Evolutionary conservation across 1,140 invertebrate species (phyloP), one percentile per base, ranked within the genome.

Genomic region (Uloborus diversus): DNA sequence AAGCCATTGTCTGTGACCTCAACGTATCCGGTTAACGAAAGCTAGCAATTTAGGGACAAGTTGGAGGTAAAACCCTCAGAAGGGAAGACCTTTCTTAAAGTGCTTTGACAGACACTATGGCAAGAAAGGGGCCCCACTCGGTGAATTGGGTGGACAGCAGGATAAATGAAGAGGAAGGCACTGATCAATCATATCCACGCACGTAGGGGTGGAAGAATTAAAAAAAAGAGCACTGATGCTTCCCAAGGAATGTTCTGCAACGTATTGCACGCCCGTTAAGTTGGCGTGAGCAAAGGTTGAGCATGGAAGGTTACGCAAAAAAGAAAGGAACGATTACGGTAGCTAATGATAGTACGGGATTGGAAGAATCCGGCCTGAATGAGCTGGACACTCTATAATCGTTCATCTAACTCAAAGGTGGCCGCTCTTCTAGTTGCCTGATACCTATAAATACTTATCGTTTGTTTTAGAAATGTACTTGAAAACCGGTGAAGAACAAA

Each of bases 151-250:
- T 78, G 73, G 73, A 78, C 73, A 78, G 73, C 27, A 65, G 61
- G 73, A 78, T 66, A 78, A 78, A 78, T 78, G 73, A 56, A 78
- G 73, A 78, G 73, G 73, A 61, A 9, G 30, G 42, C 28, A 47
- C 59, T 66, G 49, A 78, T 78, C 73, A 78, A 78, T 78, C 73
- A 78, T 78, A 42, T 11, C 20, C 20, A 33, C 49, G 28, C 51
- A 35, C 28, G 30, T 56, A 23, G 23, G 32, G 37, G 57, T 47
- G n/a, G n/a, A n/a, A n/a, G n/a, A n/a, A n/a, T n/a, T n/a, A n/a
- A n/a, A n/a, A n/a, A n/a, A n/a, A n/a, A n/a, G n/a, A 37, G 56
- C 56, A 23, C 32, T 25, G 1, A 61, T n/a, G n/a, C 57, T 23
- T 14, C 14, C 25, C 20, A 14, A 49, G 65, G 56, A 73, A 61